These are phyloP conservation scores for Poeciliopsis gracilis DNA, from an alignment of 2,797 vertebrate species.

Conservation along the genomic window DNA sequence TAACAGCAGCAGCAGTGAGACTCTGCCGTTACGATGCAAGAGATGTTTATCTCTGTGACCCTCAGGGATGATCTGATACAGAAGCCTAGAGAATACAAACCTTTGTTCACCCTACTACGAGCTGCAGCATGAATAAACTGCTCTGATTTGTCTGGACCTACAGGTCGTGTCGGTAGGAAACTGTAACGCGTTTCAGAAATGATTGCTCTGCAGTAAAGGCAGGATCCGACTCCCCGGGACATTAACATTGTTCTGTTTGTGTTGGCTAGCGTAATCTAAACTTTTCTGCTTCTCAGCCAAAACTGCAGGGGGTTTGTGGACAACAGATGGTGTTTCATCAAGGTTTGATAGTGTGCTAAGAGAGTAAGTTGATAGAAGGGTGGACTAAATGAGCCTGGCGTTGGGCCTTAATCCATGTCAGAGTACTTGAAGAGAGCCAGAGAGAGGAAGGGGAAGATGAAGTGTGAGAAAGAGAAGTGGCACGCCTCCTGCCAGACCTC, in stretches of 20 bases:
- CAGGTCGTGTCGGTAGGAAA: constrained; percentile 23
- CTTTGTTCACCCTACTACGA: constrained; percentile 3
- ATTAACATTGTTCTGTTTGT: constrained; percentile 38
- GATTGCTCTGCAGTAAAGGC: constrained; percentile 31
- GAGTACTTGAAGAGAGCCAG: constrained; percentile 53
- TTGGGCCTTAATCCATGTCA: constrained; percentile 40
- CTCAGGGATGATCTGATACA: constrained; percentile 22
- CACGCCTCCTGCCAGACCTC: constrained; percentile 24
- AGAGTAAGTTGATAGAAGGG: constrained; percentile 35
- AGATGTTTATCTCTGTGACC: constrained; percentile 33
- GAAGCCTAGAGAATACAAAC: constrained; percentile 25
- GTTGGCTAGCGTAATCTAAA: constrained; percentile 35
- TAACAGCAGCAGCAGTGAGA: constrained; percentile 14
- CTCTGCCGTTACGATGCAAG: constrained; percentile 36
- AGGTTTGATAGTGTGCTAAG: constrained; percentile 29
- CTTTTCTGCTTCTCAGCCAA: constrained; percentile 8
- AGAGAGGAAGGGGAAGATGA: constrained; percentile 29
- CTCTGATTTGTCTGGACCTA: constrained; percentile 28
- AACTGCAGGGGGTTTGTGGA: constrained; percentile 13
- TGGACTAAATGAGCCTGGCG: constrained; percentile 47
- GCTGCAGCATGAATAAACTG: constrained; percentile 16
- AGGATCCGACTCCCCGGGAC: constrained; percentile 27
- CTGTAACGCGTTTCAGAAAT: constrained; percentile 36
- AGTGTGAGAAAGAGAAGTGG: constrained; percentile 17
- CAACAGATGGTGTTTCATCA: constrained; percentile 26